Evolutionary conservation across 2,888 invertebrate species (phyloP), one percentile per base, ranked within the genome.

Genomic region (Pachycephus smyrnensis): DNA sequence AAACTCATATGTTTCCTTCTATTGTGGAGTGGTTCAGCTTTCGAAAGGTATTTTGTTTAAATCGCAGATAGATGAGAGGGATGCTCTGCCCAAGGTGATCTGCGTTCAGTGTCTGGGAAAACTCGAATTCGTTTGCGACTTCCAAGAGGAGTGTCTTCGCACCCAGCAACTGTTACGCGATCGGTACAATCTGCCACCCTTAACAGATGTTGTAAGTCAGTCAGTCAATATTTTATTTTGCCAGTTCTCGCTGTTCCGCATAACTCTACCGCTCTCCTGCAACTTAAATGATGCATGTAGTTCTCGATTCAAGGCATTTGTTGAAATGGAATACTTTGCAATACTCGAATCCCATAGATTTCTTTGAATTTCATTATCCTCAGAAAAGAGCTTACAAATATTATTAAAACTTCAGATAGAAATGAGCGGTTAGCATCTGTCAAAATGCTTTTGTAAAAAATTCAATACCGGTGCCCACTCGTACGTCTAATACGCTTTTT

Each of bases 91-190:
- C 80, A 91, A 91, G 87, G 88, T 88, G 85, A 91, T 91, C 86
- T 91, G 91, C 86, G 90, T 91, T 85, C 91, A 91, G 80, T 91
- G 91, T 88, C 87, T 91, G 87, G 91, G 91, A 80, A 91, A 91
- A 86, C 90, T 91, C 80, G 91, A 91, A 89, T 91, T 91, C 86
- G 91, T 91, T 87, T 91, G 91, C 81, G 91, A 91, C 86, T 91
- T 91, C 83, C 91, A 91, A 90, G 91, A 91, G 86, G 91, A 91
- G 87, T 91, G 91, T 89, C 90, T 91, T 79, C 91, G 90, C 84
- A 91, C 91, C 84, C 91, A 91, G 87, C 88, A 90, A 84, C 85
- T 88, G 86, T 89, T 91, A 84, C 90, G 88, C 85, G 87, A 91
- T 86, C 90, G 88, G 80, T 91, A 89, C 86, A 90, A 88, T 89